Percentiles rank a stretch among this genome's conserved stretches.
phyloP scores from a whole-genome alignment of 2,888 invertebrate species.

The Creontiades dilutus region DNA sequence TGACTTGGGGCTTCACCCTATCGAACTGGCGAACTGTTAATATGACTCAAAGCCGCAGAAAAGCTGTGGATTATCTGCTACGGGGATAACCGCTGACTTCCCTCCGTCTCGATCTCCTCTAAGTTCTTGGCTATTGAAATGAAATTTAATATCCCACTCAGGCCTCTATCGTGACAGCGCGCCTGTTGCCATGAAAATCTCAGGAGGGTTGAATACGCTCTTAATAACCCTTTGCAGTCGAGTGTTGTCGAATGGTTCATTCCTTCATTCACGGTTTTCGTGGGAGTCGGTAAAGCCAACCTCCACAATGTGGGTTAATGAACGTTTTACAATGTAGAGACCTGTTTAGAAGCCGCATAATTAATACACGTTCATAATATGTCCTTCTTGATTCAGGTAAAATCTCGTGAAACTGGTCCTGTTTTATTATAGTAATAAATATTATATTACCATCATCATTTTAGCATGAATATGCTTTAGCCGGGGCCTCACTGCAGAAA shows the following conservation, averaged over 20 bases:
- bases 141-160: conserved; percentile 17
- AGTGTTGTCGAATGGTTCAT: not conserved
- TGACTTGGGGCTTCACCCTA: not conserved
- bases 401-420: no score
- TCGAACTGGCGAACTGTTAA: not conserved
- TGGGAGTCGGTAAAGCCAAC: no score
- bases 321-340: not conserved
- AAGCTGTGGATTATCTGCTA: not conserved
- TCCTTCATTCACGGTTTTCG: not conserved
- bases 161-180: not conserved
- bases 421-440: no score
- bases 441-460: no score
- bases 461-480: no score
- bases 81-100: not conserved
- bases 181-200: not conserved
- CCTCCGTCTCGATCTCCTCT: no score
- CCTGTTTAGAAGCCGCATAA: no score
- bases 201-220: not conserved
- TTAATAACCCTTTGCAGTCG: not conserved
- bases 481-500: no score
- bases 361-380: no score
- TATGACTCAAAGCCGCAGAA: not conserved
- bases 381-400: no score
- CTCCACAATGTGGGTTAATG: not conserved
- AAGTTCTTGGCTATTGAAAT: conserved; percentile 17